phyloP scores from a whole-genome alignment of 2,888 invertebrate genomes.

The Stenchaetothrips biformis region DNA sequence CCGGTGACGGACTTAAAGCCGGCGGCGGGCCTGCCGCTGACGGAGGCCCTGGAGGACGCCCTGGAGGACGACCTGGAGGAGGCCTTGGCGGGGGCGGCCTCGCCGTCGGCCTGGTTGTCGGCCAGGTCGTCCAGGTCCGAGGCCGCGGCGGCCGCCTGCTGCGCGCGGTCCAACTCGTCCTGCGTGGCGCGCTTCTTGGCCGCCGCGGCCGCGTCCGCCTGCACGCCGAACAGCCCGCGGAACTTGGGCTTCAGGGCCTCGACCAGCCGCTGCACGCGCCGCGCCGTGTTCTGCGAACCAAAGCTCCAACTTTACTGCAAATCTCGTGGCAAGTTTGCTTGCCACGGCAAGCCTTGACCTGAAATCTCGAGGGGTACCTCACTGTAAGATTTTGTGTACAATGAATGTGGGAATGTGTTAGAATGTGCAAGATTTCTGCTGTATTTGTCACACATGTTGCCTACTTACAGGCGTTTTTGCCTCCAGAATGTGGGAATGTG shows the following conservation, averaged over 20 bases:
- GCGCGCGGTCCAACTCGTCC: not conserved
- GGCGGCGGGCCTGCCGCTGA: not conserved
- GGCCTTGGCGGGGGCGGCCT: not conserved
- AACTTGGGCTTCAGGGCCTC: constrained; percentile 36
- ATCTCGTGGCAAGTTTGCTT: too few species aligned
- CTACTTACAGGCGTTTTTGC: too few species aligned
- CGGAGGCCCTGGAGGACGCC: not conserved
- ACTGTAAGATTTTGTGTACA: too few species aligned
- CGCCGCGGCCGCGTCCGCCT: constrained; percentile 13
- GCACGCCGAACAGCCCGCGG: constrained; percentile 32
- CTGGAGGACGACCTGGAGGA: not conserved
- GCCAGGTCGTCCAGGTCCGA: constrained; percentile 1
- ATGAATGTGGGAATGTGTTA: too few species aligned
- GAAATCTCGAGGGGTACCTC: too few species aligned
- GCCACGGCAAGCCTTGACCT: too few species aligned
- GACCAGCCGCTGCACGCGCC: constrained; percentile 35
- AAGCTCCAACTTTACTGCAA: too few species aligned
- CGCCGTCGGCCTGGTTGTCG: constrained; percentile 2
- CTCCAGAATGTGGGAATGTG: too few species aligned
- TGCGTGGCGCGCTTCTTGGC: not conserved
- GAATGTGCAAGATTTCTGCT: too few species aligned
- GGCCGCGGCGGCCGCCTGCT: not conserved
- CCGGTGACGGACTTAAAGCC: constrained; percentile 2
- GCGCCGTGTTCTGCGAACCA: constrained; percentile 36
- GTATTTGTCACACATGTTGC: too few species aligned